These are phyloP conservation scores for Agapostemon virescens DNA, from an alignment of 2,888 invertebrate genomes.

Conservation along the genomic window DNA sequence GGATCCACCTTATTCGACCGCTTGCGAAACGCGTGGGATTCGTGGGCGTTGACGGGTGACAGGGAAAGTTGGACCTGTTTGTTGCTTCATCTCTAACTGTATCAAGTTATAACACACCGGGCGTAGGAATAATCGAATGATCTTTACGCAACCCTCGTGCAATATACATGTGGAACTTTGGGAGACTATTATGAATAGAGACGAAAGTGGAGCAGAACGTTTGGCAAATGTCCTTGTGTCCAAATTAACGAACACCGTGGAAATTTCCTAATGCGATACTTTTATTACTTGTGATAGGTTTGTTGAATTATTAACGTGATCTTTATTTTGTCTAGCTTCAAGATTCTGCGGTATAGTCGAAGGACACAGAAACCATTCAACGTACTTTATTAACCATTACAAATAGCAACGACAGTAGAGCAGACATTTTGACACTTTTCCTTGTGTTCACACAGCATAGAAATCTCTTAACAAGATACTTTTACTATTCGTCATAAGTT, in stretches of 20 bases:
- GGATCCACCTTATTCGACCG: conserved; percentile 4
- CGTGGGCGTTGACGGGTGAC: background rate
- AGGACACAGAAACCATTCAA: background rate
- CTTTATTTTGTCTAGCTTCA: background rate
- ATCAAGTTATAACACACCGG: background rate
- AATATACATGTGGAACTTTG: background rate
- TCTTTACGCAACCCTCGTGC: background rate
- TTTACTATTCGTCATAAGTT: background rate
- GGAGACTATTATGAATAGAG: background rate
- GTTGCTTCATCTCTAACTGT: conserved; percentile 3
- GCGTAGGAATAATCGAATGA: background rate
- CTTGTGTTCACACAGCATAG: too few relatives aligned
- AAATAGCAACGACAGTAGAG: background rate
- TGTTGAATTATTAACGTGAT: background rate
- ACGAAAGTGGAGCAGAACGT: background rate
- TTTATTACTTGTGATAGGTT: background rate
- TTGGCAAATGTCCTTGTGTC: background rate
- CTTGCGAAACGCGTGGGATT: background rate
- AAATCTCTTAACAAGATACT: too few relatives aligned
- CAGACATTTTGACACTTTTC: too few relatives aligned
- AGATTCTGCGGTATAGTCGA: background rate
- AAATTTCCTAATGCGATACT: too few relatives aligned
- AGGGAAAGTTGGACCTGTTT: conserved; percentile 27
- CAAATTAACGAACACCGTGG: too few relatives aligned
- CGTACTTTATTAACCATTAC: background rate